Percentiles rank a stretch among this genome's conserved stretches.
Conservation (phyloP, 2,113 vertebrate species). For the Actenoides lindsayi region DNA sequence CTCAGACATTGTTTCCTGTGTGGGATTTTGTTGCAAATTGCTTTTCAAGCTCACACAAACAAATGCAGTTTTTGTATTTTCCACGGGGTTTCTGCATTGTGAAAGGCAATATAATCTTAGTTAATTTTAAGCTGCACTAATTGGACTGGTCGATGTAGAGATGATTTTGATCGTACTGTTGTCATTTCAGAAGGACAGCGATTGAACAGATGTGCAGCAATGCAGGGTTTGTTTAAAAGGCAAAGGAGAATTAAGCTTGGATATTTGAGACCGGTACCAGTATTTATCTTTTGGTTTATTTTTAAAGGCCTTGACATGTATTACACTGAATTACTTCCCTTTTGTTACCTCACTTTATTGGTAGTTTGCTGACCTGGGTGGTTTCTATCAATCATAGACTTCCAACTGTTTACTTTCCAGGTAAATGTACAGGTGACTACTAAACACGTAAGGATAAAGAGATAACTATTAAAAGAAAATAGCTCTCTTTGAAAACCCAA, state of each 20-base stretch:
- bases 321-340: not conserved
- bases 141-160: not conserved
- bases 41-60: not conserved
- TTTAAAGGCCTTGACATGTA: not conserved
- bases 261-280: not conserved
- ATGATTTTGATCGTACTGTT: not conserved
- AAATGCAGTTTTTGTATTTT: not conserved
- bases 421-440: not conserved
- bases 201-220: not conserved
- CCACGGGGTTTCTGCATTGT: not conserved
- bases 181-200: not conserved
- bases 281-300: not conserved
- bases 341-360: not conserved
- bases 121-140: not conserved
- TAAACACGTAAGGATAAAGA: not conserved
- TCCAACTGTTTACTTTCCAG: not conserved
- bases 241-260: not conserved
- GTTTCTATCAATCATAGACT: not conserved
- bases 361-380: not conserved
- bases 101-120: not conserved
- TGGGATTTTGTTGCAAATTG: not conserved
- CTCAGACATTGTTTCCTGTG: slow-evolving; percentile 9
- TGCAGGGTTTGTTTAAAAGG: not conserved
- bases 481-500: not conserved
- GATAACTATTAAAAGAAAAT: not conserved